Evolutionary conservation across 2,797 vertebrate species (phyloP).

Genomic region (Pseudotriccus pelzelni): DNA sequence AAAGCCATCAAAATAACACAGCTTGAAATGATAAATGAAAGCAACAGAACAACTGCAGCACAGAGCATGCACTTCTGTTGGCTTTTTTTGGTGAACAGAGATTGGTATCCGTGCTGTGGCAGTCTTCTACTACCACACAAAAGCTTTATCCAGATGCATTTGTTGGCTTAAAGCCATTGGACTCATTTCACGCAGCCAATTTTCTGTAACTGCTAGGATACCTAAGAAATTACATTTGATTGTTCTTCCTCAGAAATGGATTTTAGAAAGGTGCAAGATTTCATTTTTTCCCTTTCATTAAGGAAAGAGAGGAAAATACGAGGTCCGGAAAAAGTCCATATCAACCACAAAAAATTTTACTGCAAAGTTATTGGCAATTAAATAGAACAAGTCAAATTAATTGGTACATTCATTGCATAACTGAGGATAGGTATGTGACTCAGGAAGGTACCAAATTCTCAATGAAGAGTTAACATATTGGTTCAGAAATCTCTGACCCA

Average conservation of each 20-base stretch:
- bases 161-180: not conserved
- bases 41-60: conserved; percentile 53
- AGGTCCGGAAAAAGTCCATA: not conserved
- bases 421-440: not conserved
- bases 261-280: not conserved
- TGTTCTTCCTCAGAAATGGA: not conserved
- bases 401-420: not conserved
- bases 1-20: conserved; percentile 79
- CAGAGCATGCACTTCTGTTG: conserved; percentile 47
- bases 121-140: not conserved
- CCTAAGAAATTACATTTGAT: not conserved
- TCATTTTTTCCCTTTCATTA: not conserved
- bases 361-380: not conserved
- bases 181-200: not conserved
- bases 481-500: conserved; percentile 52
- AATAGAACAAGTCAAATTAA: not conserved
- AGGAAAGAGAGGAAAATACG: not conserved
- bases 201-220: not conserved
- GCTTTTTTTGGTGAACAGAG: conserved; percentile 22
- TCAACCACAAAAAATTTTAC: not conserved
- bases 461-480: conserved; percentile 36
- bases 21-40: conserved; percentile 82
- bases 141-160: not conserved
- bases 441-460: conserved; percentile 8
- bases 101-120: conserved; percentile 41